Evolutionary conservation across 2,113 vertebrate genomes (phyloP).

Genomic region (Amphiprion percula): DNA sequence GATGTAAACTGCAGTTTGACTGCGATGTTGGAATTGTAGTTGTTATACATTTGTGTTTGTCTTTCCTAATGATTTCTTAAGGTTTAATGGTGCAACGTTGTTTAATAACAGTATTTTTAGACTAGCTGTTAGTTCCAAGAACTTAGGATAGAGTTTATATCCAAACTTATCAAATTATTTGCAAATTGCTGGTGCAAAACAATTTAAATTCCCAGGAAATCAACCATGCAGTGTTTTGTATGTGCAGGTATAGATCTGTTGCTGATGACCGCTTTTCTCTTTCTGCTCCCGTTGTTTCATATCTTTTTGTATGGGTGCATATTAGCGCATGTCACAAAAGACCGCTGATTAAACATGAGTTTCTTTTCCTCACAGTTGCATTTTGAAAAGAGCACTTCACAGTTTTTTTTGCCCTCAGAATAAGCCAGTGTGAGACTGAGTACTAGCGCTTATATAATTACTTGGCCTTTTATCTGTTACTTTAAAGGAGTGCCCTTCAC

Average conservation of each 20-base stretch:
- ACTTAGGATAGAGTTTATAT: neutral
- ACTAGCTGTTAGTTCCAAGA: neutral
- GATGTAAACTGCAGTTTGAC: no score
- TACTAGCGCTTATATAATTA: conserved; percentile 42
- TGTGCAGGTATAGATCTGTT: no score
- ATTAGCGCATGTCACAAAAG: conserved; percentile 1
- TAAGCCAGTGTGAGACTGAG: neutral
- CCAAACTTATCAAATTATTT: neutral
- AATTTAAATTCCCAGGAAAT: neutral
- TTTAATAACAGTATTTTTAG: neutral
- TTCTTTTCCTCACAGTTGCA: conserved; percentile 17
- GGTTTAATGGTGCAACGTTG: neutral
- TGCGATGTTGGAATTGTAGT: no score
- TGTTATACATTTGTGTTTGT: no score
- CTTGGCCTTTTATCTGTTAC: conserved; percentile 55
- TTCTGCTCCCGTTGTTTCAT: neutral
- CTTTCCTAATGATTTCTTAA: no score
- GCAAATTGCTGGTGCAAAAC: neutral
- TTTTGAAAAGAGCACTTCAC: conserved; percentile 28
- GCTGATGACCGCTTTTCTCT: no score
- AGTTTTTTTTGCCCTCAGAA: neutral
- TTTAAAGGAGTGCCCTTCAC: conserved; percentile 30
- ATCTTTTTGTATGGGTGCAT: neutral
- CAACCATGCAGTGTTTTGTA: neutral
- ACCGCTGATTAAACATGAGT: conserved; percentile 20